Base-by-base conservation (phyloP, 2,888 invertebrate genomes). In the Blastobasis lacticolella region DNA sequence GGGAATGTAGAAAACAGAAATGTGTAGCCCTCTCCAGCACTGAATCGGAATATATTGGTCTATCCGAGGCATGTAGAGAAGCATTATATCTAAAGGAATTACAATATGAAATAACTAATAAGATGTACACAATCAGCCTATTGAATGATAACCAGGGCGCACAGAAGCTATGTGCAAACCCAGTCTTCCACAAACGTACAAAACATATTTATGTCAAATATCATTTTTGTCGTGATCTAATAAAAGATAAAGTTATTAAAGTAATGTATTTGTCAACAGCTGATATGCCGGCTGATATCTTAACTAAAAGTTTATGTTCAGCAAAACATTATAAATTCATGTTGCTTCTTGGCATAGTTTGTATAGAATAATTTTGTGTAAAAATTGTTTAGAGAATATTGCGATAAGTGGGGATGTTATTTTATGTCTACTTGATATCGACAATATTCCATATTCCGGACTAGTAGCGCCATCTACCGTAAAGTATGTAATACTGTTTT, bases 61-160 rank as follows among this genome's bases (percentile, higher is more conserved):
- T 54, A 5, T 49, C 49, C 9, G 55, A 55, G 38, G 55, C 55
- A 6, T 48, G 46, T 8, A 53, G 52, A 51, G 51, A 53, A 47
- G 51, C 51, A 23, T 38, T 55, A 37, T 55, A 49, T 40, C 44
- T 57, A 7, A 54, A 38, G 50, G 46, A 46, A 42, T 45, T 57
- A 37, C 46, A 42, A 45, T 49, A 9, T 50, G 54, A 53, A 46
- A 10, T 54, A 44, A 48, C 47, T 5, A 37, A 47, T 9, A 51
- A 49, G 49, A 36, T 51, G 40, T 45, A 48, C 38, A 49, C 46
- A 37, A 10, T 50, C 4, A 10, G 1, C 5, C 9, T 49, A 10
- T 49, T 37, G 10, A 49, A 46, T 46, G 46, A 52, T 10, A 49
- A 23, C 23, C 46, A 50, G 38, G 10, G 42, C 43, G 50, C 50